Evolutionary conservation across 2,888 invertebrate species (phyloP), one percentile per base, ranked within the genome.

Genomic region (Druceiella hillmani): DNA sequence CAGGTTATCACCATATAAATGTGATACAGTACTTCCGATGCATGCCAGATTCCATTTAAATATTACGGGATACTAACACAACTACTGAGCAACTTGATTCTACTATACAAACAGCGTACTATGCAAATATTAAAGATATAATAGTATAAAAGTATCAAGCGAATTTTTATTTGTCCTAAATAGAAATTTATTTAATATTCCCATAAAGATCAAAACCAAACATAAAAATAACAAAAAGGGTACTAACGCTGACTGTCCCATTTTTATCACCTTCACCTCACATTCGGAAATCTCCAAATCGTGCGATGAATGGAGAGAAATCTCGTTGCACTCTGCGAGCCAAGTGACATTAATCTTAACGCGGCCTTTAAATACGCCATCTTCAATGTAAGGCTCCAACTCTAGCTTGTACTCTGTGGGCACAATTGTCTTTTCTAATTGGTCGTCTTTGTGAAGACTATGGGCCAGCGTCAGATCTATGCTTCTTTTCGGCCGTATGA

Each of bases 381-480:
- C 76, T 22, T 76, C 76, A 0, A 81, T 62, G 41, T 76, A 76
- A 0, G 87, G 85, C 40, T 81, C 75, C 6, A 88, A 54, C 38
- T 81, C 74, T 17, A 88, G 52, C 13, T 73, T 68, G 55, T 88
- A 88, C 3, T 73, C 76, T 0, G 67, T 74, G 0, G 87, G 87
- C 17, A 73, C 62, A 2, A 86, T 69, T 16, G 77, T 70, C 41
- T 74, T 75, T 1, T 81, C 77, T 33, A 86, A 56, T 3, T 80
- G 71, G 2, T 68, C 71, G 46, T 83, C 83, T 46, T 79, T 74
- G 24, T 79, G 75, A 6, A 83, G 59, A 1, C 75, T 68, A 51
- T 82, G 76, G 0, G 83, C 76, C 43, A 83, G 81, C 50, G 83
- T 82, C 34, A 85, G 59, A 54, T 86, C 85, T 44, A 86, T 82